Percentiles rank a stretch among this genome's conserved stretches.
phyloP scores from a whole-genome alignment of 1,140 invertebrate genomes.

The Saccostrea cuccullata region DNA sequence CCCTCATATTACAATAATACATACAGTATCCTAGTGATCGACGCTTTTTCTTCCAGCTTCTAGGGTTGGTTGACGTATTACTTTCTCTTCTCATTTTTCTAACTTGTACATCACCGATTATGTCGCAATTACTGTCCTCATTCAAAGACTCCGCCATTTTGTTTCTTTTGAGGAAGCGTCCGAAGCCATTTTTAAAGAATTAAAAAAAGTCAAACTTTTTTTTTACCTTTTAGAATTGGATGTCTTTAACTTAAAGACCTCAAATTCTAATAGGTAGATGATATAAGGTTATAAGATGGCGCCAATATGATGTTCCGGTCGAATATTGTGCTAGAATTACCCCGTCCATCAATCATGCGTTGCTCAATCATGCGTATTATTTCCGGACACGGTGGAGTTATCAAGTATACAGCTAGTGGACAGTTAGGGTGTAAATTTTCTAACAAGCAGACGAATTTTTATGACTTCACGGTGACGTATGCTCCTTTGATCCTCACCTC shows the following conservation, averaged over 20 bases:
- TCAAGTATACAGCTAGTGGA: slow-evolving; percentile 7
- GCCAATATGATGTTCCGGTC: neutral
- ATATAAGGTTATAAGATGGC: neutral
- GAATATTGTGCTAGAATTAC: neutral
- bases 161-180: no score
- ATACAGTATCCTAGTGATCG: neutral
- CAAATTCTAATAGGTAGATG: neutral
- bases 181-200: neutral
- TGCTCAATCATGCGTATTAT: neutral
- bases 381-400: slow-evolving; percentile 11
- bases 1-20: neutral
- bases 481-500: neutral
- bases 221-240: no score
- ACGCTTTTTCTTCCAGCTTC: no score
- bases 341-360: slow-evolving; percentile 6
- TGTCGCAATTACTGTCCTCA: no score
- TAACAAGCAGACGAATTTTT: neutral
- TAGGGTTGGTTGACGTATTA: no score
- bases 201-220: neutral
- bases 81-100: no score
- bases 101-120: no score
- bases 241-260: neutral
- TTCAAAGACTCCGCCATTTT: no score
- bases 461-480: neutral
- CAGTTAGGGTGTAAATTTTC: neutral